phyloP scores from a whole-genome alignment of 2,888 invertebrate species.

The Lasioglossum marginatum region DNA sequence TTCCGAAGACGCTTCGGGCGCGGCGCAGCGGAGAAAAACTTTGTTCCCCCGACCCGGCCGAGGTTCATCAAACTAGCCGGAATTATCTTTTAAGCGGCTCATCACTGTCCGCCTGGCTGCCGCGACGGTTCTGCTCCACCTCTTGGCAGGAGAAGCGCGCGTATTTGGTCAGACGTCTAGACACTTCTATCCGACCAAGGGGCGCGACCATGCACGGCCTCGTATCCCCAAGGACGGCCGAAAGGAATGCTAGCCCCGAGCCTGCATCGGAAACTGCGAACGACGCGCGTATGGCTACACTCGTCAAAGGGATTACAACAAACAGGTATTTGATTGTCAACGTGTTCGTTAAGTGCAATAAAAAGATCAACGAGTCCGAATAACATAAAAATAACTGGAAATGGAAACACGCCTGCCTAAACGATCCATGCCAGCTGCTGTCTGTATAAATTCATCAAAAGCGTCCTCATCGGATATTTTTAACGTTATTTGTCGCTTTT shows the following conservation, averaged over 20 bases:
- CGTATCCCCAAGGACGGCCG: conserved; percentile 32
- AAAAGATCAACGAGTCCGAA: not conserved
- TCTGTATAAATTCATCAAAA: not conserved
- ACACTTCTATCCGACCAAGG: conserved; percentile 74
- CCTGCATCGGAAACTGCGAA: not conserved
- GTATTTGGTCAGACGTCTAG: conserved; percentile 82
- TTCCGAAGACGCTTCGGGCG: not conserved
- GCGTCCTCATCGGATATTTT: not conserved
- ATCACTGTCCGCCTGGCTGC: conserved; percentile 44
- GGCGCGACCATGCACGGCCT: conserved; percentile 26
- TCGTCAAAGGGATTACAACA: no score
- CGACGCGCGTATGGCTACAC: no score
- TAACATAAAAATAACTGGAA: not conserved
- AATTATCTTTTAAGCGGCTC: conserved; percentile 56
- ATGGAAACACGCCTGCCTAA: not conserved
- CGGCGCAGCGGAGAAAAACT: no score
- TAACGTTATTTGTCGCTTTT: not conserved
- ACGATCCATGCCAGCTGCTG: not conserved
- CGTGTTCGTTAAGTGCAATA: not conserved
- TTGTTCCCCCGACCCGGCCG: not conserved
- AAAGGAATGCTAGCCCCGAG: conserved; percentile 39
- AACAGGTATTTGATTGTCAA: no score
- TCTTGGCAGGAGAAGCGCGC: conserved; percentile 59
- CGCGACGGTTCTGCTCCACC: conserved; percentile 42
- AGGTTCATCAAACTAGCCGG: conserved; percentile 42